Evolutionary conservation across 2,888 invertebrate species (phyloP).

Genomic region (Margaritifera margaritifera): DNA sequence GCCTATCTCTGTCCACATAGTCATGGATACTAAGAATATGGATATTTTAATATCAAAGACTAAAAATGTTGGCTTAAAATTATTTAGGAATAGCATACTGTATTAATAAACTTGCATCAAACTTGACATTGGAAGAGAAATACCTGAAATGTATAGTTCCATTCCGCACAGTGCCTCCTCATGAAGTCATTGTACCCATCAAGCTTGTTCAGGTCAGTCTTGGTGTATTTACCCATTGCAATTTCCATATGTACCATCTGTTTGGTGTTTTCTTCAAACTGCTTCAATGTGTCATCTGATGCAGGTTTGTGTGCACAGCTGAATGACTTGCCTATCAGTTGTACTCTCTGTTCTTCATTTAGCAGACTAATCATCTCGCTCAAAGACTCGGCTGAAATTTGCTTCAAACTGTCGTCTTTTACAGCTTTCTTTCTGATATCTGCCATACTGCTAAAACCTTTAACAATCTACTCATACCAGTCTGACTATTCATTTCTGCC

Average conservation of each 20-base stretch:
- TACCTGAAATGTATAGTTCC: constrained; percentile 28
- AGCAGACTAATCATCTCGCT: constrained; percentile 8
- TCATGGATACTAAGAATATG: no score
- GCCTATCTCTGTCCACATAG: no score
- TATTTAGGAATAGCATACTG: no score
- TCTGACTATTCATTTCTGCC: constrained; percentile 13
- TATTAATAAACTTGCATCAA: no score
- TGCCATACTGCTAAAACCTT: constrained; percentile 20
- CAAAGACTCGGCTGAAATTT: constrained; percentile 18
- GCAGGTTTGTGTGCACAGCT: constrained; percentile 8
- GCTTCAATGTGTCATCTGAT: constrained; percentile 12
- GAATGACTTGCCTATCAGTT: constrained; percentile 18
- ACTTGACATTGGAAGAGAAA: no score
- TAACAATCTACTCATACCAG: constrained; percentile 21
- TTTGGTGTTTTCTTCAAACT: no score
- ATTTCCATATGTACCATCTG: constrained; percentile 8
- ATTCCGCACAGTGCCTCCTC: constrained; percentile 19
- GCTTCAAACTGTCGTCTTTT: constrained; percentile 13
- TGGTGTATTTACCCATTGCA: constrained; percentile 14
- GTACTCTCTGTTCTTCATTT: constrained; percentile 17
- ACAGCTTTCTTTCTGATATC: constrained; percentile 30
- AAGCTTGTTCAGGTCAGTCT: constrained; percentile 5
- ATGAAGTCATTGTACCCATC: constrained; percentile 18
- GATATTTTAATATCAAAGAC: constrained; percentile 4
- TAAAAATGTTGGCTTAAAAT: no score